Base-by-base conservation (phyloP, 2,797 vertebrate genomes). In the Brotogeris chrysoptera region DNA sequence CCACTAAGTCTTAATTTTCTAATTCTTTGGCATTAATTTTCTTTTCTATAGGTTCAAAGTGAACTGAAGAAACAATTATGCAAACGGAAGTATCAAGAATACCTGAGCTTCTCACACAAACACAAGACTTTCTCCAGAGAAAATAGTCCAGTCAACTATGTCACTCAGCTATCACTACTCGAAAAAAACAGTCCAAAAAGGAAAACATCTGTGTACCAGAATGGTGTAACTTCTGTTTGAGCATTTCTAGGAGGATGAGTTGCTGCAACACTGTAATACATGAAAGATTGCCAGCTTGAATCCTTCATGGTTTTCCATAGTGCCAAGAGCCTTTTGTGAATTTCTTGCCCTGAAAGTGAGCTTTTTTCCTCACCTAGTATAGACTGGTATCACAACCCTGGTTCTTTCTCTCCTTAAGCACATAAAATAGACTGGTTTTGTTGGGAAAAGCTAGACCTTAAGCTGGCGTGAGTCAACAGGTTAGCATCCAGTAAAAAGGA, bases 11-110 rank as follows among this genome's bases (percentile, higher is more conserved):
- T 34, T 19, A 6, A 27, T 44, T 86, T 87, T n/a, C 32, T 59
- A 16, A 44, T 41, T 63, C n/a, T 57, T 14, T 76, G 20, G 17
- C 68, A 66, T 36, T 20, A 5, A 61, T 39, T 81, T 36, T 39
- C 18, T 71, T 65, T 86, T 32, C n/a, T 46, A 1, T 5, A 99
- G 98, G 99, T 99, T 49, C 99, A 99, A 87, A 91, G 98, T 2
- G 99, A 99, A 96, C 97, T 99, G 88, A 98, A 98, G 91, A 97
- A 98, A 17, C 97, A 98, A 36, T 93, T 99, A 53, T 97, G 98
- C 93, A 98, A 93, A 78, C 98, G 98, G 98, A 98, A 98, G 84
- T 90, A 96, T 64, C 98, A 98, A 83, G 98, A 96, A 46, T 98
- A 98, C 76, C 97, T 98, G 73, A 98, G 91, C 74, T 97, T 98